Base-by-base conservation (phyloP, 2,888 invertebrate genomes). In the Mythimna impura region DNA sequence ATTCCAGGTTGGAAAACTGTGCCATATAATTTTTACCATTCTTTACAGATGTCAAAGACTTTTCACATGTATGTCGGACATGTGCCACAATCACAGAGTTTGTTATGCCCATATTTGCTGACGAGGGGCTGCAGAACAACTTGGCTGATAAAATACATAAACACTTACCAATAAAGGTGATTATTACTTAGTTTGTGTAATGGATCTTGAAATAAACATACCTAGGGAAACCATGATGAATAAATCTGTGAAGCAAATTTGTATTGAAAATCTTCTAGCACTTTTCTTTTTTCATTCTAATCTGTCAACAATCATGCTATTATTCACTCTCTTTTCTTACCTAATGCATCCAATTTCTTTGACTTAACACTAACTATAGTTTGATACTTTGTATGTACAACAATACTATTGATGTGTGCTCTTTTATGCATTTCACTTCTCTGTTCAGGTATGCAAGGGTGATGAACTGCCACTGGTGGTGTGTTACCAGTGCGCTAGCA, bases 401-500 rank as follows among this genome's bases (percentile, higher is more conserved):
- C 4, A 25, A 7, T 25, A 50, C 34, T 22, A 50, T 20, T 20
- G 20, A 20, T 50, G 20, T 50, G 20, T 20, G 6, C 0, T 47
- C 12, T 34, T 17, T 34, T 68, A 43, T 54, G 17, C n/a, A 54
- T 17, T 30, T 5, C 3, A 34, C 22, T 6, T 52, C 6, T 22
- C 5, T 34, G 12, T 86, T 77, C 89, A 97, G 97, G 94, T 97
- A n/a, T 86, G 91, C 0, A 88, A 91, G 77, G 86, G 87, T 0
- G 97, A 97, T 86, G 90, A 88, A 17, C 91, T 97, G 75, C 97
- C 97, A 0, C 89, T 94, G 62, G 96, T 97, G 81, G 93, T 97
- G 80, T 98, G 98, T 93, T 97, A 96, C 90, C 97, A 97, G 80
- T 98, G 98, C 88, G 96, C 97, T 1, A 96, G 96, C 76, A 97